Conservation (phyloP, 1,140 invertebrate species). For the Sitophilus oryzae region DNA sequence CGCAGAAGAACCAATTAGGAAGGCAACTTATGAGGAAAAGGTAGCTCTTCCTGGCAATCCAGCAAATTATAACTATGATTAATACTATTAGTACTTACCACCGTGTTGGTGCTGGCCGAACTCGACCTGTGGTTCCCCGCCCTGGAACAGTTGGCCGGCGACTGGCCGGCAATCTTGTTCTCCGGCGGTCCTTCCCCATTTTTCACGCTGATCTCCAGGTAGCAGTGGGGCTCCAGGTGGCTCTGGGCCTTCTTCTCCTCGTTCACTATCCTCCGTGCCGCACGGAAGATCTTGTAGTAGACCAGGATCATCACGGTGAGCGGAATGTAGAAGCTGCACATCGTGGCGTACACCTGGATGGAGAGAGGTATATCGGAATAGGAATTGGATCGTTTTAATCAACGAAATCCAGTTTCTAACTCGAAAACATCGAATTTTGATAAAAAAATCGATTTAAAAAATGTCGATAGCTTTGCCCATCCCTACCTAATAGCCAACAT, state of each 20-base stretch:
- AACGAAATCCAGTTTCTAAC: too few relatives aligned
- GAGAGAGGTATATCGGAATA: too few relatives aligned
- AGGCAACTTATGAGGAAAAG: too few relatives aligned
- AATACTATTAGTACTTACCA: conserved; percentile 46
- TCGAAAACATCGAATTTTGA: too few relatives aligned
- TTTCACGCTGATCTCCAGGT: conserved; percentile 63
- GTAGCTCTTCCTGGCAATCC: too few relatives aligned
- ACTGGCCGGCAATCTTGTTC: conserved; percentile 50
- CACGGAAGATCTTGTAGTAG: conserved; percentile 86
- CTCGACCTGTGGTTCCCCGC: conserved; percentile 46
- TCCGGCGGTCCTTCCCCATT: conserved; percentile 62
- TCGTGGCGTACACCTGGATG: conserved; percentile 86
- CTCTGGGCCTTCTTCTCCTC: conserved; percentile 81
- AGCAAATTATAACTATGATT: too few relatives aligned
- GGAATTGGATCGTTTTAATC: too few relatives aligned
- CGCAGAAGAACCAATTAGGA: too few relatives aligned
- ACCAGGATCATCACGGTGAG: conserved; percentile 85
- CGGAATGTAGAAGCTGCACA: conserved; percentile 86
- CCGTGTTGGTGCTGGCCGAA: conserved; percentile 58
- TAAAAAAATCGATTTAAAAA: too few relatives aligned
- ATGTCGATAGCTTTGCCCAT: too few relatives aligned
- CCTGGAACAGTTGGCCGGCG: conserved; percentile 44
- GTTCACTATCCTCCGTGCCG: conserved; percentile 74
- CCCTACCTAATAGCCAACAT: too few relatives aligned
- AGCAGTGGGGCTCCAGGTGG: conserved; percentile 70